Evolutionary conservation across 2,888 invertebrate species (phyloP), one percentile per base, ranked within the genome.

Genomic region (Spatulosminthurus flaviceps): DNA sequence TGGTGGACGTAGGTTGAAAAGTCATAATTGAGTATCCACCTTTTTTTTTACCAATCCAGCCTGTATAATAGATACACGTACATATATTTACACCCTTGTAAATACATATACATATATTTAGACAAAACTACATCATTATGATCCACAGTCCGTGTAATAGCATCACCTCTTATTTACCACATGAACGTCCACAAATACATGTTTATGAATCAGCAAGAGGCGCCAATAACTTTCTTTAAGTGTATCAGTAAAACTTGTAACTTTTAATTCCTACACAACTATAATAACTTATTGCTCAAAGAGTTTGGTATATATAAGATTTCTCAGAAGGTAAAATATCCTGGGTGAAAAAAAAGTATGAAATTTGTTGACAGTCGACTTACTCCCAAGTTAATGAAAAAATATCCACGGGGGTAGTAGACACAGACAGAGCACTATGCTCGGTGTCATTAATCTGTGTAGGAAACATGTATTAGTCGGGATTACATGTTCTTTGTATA

Each of bases 151-250:
- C 51, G 51, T 51, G 51, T 51, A 51, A 51, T n/a, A 51, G 16
- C 51, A 11, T 51, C 9, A 51, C 51, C 51, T 51, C 19, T 51
- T 51, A n/a, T n/a, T 51, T n/a, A n/a, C n/a, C n/a, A n/a, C n/a
- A n/a, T n/a, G n/a, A n/a, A n/a, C n/a, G n/a, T n/a, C n/a, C n/a
- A n/a, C n/a, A n/a, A n/a, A n/a, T n/a, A n/a, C n/a, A n/a, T n/a
- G n/a, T n/a, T n/a, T n/a, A n/a, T n/a, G n/a, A n/a, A n/a, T n/a
- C n/a, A n/a, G 51, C n/a, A 9, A 34, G 51, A 51, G 51, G n/a
- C 51, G 51, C 51, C 51, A 51, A 51, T 51, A 51, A 51, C 51
- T 51, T 51, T 51, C 34, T 51, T 51, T 51, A 51, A 51, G 51
- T 51, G 16, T 51, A 51, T 51, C 51, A 51, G 5, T 5, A 51